These are phyloP conservation scores for Aspidoscelis tigris DNA, from an alignment of 2,113 vertebrate genomes.

Conservation along the genomic window DNA sequence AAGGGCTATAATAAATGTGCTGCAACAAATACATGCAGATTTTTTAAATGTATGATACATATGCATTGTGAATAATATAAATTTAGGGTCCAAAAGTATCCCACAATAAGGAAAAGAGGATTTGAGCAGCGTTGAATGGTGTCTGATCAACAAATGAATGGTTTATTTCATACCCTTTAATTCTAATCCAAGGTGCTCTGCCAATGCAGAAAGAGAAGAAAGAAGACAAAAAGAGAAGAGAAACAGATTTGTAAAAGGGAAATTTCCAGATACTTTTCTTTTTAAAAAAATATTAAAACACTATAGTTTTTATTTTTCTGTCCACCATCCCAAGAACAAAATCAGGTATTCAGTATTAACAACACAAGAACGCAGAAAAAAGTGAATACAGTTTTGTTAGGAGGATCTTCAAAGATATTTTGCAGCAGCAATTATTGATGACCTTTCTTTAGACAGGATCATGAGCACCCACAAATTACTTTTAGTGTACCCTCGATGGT, in stretches of 20 bases:
- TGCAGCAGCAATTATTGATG: conserved; percentile 64
- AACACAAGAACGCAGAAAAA: conserved; percentile 47
- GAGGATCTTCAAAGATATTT: conserved; percentile 56
- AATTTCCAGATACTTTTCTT: conserved; percentile 62
- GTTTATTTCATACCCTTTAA: conserved; percentile 97
- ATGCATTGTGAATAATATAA: conserved; percentile 3
- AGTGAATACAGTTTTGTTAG: conserved; percentile 26
- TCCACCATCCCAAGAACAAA: conserved; percentile 43
- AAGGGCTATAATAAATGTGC: conserved; percentile 63
- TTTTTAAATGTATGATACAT: conserved; percentile 32
- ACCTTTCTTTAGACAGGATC: conserved; percentile 68
- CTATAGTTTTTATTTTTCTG: conserved; percentile 68
- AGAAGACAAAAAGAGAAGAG: conserved; percentile 77
- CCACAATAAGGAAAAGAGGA: conserved; percentile 61
- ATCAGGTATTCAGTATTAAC: conserved; percentile 46
- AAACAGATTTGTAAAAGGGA: conserved; percentile 80
- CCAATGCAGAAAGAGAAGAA: conserved; percentile 89
- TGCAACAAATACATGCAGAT: conserved; percentile 63
- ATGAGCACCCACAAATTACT: conserved; percentile 52
- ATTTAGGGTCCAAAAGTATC: conserved; percentile 52
- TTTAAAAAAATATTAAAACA: conserved; percentile 63
- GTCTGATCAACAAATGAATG: conserved; percentile 84
- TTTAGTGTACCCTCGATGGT: background rate
- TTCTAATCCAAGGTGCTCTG: conserved; percentile 99
- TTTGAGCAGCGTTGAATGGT: conserved; percentile 73